Percentiles rank a stretch among this genome's conserved stretches.
Evolutionary conservation across 2,888 invertebrate genomes (phyloP).

Genomic region (Ornithoptera alexandrae): DNA sequence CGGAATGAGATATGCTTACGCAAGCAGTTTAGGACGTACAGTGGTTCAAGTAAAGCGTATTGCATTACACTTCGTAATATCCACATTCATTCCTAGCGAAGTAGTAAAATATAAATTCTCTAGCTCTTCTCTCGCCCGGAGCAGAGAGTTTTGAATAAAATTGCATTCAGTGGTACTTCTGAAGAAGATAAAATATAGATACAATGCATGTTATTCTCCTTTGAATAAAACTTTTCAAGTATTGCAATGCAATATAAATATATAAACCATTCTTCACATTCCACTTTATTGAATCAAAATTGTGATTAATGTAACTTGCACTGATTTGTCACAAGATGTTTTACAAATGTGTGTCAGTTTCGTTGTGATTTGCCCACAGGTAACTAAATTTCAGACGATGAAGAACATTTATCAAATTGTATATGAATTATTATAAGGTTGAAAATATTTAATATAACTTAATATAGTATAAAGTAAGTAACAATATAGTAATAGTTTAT

Average conservation of each 20-base stretch:
- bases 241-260: neutral
- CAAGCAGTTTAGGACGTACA: conserved; percentile 5
- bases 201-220: conserved; percentile 9
- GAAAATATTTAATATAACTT: too few species aligned
- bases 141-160: conserved; percentile 18
- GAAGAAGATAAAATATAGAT: conserved; percentile 9
- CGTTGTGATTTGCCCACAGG: too few species aligned
- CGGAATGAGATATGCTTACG: conserved; percentile 4
- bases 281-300: too few species aligned
- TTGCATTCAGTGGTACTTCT: conserved; percentile 17
- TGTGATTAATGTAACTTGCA: too few species aligned
- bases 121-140: conserved; percentile 15
- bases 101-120: conserved; percentile 23
- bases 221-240: neutral
- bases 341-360: too few species aligned
- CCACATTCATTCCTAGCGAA: conserved; percentile 15
- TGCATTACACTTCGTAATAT: conserved; percentile 17
- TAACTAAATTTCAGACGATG: too few species aligned
- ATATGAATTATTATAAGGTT: too few species aligned
- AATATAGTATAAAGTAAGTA: too few species aligned
- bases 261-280: neutral
- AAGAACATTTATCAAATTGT: too few species aligned
- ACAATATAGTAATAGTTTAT: too few species aligned
- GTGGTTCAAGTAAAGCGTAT: conserved; percentile 17
- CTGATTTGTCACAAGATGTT: too few species aligned